These are phyloP conservation scores for Sarcophaga bullata DNA, from an alignment of 1,140 invertebrate genomes.

Conservation along the genomic window DNA sequence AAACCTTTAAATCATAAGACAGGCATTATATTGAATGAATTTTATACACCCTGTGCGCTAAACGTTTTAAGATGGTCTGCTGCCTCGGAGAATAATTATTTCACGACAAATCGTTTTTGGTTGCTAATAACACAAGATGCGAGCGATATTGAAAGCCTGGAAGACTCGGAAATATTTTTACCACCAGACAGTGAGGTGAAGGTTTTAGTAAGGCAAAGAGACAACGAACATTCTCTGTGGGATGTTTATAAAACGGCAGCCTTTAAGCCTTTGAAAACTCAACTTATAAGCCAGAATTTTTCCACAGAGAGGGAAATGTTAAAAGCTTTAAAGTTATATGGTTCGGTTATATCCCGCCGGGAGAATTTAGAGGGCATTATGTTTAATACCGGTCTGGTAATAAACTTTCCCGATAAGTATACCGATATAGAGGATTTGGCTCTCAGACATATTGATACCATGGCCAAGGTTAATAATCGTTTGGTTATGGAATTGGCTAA, in stretches of 20 bases:
- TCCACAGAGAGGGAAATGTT: slow-evolving; percentile 46
- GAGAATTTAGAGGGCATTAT: slow-evolving; percentile 60
- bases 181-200: slow-evolving; percentile 59
- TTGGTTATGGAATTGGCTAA: slow-evolving; percentile 66
- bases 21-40: slow-evolving; percentile 54
- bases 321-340: slow-evolving; percentile 51
- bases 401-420: slow-evolving; percentile 64
- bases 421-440: slow-evolving; percentile 64
- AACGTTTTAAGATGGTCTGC: slow-evolving; percentile 59
- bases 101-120: slow-evolving; percentile 62
- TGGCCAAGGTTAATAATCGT: slow-evolving; percentile 68
- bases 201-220: slow-evolving; percentile 43
- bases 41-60: slow-evolving; percentile 52
- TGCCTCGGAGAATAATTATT: slow-evolving; percentile 58
- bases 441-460: slow-evolving; percentile 67
- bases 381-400: slow-evolving; percentile 58
- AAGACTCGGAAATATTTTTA: slow-evolving; percentile 55
- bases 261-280: slow-evolving; percentile 49
- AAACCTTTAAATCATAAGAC: slow-evolving; percentile 49
- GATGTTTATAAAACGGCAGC: slow-evolving; percentile 59
- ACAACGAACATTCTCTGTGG: slow-evolving; percentile 44
- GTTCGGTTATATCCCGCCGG: slow-evolving; percentile 57
- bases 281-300: slow-evolving; percentile 44
- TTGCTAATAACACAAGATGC: slow-evolving; percentile 50
- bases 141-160: slow-evolving; percentile 48